phyloP scores from a whole-genome alignment of 2,113 vertebrate species.

The Globicephala melas region DNA sequence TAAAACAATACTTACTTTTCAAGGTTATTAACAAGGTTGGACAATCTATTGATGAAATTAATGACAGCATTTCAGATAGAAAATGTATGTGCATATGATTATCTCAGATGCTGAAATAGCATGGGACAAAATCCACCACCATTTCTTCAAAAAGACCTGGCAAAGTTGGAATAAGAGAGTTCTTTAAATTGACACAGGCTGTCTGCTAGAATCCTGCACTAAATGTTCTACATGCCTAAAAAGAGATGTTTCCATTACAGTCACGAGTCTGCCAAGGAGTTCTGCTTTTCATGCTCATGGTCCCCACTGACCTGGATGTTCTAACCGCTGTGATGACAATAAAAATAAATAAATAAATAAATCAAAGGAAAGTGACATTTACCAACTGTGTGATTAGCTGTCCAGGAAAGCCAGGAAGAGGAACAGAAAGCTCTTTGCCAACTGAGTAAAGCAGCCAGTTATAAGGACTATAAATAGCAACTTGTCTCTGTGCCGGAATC shows the following conservation, averaged over 20 bases:
- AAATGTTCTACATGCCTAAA: accelerated
- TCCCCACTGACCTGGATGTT: not conserved
- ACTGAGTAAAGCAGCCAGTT: not conserved
- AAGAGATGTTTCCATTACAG: not conserved
- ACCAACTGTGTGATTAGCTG: not conserved
- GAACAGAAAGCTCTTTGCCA: not conserved
- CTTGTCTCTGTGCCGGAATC: not conserved
- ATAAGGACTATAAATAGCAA: not conserved
- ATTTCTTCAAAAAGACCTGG: not conserved
- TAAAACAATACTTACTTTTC: not conserved
- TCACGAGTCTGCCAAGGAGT: accelerated
- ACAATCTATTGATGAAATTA: not conserved
- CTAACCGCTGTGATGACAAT: not conserved
- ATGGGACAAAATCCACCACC: not conserved
- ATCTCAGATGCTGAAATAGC: not conserved
- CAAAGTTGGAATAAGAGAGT: accelerated
- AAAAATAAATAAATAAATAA: not conserved
- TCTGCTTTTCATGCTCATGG: not conserved
- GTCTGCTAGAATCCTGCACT: not conserved
- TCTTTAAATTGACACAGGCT: accelerated
- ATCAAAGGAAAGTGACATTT: not conserved
- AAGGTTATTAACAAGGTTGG: not conserved
- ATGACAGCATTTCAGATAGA: slow-evolving; percentile 21
- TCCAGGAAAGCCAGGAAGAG: not conserved
- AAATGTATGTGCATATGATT: not conserved